A percentile compares a stretch with the other conserved stretches of the same genome.
phyloP scores from a whole-genome alignment of 1,140 invertebrate species.

The Myzus persicae region DNA sequence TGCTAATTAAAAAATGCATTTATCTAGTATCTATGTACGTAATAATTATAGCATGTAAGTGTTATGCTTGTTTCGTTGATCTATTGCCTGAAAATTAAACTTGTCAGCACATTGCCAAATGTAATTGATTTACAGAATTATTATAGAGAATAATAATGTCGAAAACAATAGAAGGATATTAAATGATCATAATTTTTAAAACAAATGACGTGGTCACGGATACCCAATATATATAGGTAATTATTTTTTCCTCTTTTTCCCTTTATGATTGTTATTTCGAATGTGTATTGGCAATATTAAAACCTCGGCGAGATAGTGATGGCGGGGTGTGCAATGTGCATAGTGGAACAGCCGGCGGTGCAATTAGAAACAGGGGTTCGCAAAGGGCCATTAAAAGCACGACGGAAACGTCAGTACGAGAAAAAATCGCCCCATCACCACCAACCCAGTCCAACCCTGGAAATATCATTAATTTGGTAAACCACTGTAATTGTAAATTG shows the following conservation, averaged over 20 bases:
- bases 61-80: not conserved
- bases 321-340: not conserved
- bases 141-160: not conserved
- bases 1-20: not conserved
- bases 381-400: conserved; percentile 54
- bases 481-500: conserved; percentile 49
- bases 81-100: not conserved
- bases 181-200: conserved; percentile 38
- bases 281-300: conserved; percentile 51
- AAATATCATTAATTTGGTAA: conserved; percentile 58
- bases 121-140: not conserved
- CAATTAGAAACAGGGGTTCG: conserved; percentile 50
- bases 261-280: conserved; percentile 54
- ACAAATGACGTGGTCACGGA: conserved; percentile 28
- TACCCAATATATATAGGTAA: not conserved
- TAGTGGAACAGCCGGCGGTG: conserved; percentile 34
- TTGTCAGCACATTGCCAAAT: not conserved
- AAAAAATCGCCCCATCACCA: conserved; percentile 32
- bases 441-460: not conserved
- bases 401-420: conserved; percentile 7
- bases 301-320: conserved; percentile 22
- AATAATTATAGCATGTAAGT: not conserved
- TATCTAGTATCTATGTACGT: not conserved
- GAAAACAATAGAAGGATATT: conserved; percentile 38
- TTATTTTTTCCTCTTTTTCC: conserved; percentile 15